Evolutionary conservation across 1,140 invertebrate genomes (phyloP).

Genomic region (Protaetia brevitarsis): DNA sequence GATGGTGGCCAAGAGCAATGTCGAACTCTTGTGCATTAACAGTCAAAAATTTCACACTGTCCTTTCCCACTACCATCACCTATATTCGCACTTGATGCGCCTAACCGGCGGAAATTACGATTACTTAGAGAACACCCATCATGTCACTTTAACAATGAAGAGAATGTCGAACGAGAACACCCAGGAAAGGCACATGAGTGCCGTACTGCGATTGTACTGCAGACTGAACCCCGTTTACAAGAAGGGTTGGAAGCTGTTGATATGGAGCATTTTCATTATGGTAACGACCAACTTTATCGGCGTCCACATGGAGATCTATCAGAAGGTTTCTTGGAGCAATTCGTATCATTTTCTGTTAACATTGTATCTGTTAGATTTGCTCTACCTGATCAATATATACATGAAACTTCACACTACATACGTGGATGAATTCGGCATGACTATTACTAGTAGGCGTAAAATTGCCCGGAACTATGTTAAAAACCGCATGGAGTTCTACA

Average conservation of each 20-base stretch:
- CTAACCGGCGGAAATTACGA: constrained; percentile 24
- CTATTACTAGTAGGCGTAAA: constrained; percentile 11
- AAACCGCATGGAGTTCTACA: constrained; percentile 24
- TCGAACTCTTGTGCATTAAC: constrained; percentile 27
- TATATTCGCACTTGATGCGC: constrained; percentile 7
- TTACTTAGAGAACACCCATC: background rate
- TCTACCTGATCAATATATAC: constrained; percentile 28
- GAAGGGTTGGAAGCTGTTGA: background rate
- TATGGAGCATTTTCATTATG: background rate
- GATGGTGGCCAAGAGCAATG: constrained; percentile 31
- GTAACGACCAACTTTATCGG: background rate
- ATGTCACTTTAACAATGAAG: too few relatives aligned
- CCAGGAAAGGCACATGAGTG: background rate
- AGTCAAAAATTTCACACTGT: constrained; percentile 25
- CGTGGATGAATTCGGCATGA: constrained; percentile 26
- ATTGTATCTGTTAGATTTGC: constrained; percentile 20
- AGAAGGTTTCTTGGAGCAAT: background rate
- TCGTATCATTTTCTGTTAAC: background rate
- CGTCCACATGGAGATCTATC: background rate
- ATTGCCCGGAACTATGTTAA: constrained; percentile 22
- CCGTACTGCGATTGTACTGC: background rate
- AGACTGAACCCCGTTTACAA: background rate
- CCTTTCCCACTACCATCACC: constrained; percentile 11
- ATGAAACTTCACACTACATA: constrained; percentile 28
- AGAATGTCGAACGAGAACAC: too few relatives aligned